Evolutionary conservation across 1,140 invertebrate genomes (phyloP), one percentile per base, ranked within the genome.

Genomic region (Patella vulgata): DNA sequence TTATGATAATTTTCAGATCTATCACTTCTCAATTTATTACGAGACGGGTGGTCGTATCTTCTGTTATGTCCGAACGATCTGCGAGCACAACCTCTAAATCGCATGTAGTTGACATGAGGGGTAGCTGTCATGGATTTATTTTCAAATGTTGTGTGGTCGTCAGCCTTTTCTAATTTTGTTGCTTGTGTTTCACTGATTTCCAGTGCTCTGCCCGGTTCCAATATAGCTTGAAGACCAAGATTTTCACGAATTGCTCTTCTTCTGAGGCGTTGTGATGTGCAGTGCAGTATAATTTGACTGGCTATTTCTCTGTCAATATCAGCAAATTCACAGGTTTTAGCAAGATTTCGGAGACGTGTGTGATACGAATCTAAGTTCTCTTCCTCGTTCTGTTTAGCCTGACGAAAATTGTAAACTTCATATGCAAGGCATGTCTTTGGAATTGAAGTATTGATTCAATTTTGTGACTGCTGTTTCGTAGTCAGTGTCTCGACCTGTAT

Each of bases 281-380:
- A 46, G n/a, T n/a, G n/a, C 6, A 46, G 43, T 6, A 46, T 46
- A 25, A 46, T 46, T 46, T 46, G 33, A 36, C 33, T 36, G 33
- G 33, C 33, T 5, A 36, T 36, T 36, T 36, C 33, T 14, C 14
- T 36, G 14, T 36, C 33, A 14, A 36, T 36, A 36, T 36, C 33
- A 14, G 43, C 23, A 25, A 46, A 46, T n/a, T 46, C 43, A 46
- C 43, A 46, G 5, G 43, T 46, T n/a, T 46, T 46, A 8, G 43
- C 43, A n/a, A 46, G 43, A 6, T 5, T n/a, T 46, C 43, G 6
- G 6, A 46, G n/a, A 8, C 43, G 43, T n/a, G 43, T 46, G 23
- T 46, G 43, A 46, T 46, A 46, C 5, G 43, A 46, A n/a, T 25
- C 43, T 46, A 46, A 25, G 8, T n/a, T 46, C n/a, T 46, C 43